phyloP scores from a whole-genome alignment of 53 echinoderm and acorn worm species.

The Echinarachnius parma region DNA sequence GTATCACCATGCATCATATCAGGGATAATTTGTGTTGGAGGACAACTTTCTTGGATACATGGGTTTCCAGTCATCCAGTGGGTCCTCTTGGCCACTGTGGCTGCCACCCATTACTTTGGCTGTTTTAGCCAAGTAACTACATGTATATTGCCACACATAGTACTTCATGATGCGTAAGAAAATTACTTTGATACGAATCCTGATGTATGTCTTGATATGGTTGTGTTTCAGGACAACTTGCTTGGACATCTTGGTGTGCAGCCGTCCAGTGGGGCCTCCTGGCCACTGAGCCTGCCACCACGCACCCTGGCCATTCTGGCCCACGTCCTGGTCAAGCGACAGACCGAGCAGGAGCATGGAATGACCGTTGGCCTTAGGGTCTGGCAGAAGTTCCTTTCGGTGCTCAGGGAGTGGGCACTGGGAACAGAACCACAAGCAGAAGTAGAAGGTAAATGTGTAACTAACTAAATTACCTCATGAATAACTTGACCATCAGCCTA shows the following conservation, averaged over 20 bases:
- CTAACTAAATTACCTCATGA: too few relatives aligned
- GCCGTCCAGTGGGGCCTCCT: conserved; percentile 57
- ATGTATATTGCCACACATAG: too few relatives aligned
- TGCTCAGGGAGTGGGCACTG: conserved; percentile 61
- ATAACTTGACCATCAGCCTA: too few relatives aligned
- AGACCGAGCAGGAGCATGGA: conserved; percentile 26
- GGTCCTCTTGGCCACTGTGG: too few relatives aligned
- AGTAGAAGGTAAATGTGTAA: conserved; percentile 34
- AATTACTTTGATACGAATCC: too few relatives aligned
- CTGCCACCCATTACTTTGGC: too few relatives aligned
- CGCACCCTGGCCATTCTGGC: conserved; percentile 77
- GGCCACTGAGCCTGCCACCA: conserved; percentile 83
- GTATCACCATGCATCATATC: too few relatives aligned
- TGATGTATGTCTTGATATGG: not conserved
- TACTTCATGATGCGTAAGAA: too few relatives aligned
- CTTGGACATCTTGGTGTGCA: conserved; percentile 73
- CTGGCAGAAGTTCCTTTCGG: conserved; percentile 71
- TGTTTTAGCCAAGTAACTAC: too few relatives aligned
- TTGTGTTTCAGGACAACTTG: conserved; percentile 56
- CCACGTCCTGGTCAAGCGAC: conserved; percentile 67
- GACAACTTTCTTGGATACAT: too few relatives aligned
- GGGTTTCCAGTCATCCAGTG: too few relatives aligned
- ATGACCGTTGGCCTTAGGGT: conserved; percentile 49
- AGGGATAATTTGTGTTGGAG: too few relatives aligned
- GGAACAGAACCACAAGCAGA: conserved; percentile 19